phyloP scores from a whole-genome alignment of 2,888 invertebrate genomes.

The Pachymerium ferrugineum region DNA sequence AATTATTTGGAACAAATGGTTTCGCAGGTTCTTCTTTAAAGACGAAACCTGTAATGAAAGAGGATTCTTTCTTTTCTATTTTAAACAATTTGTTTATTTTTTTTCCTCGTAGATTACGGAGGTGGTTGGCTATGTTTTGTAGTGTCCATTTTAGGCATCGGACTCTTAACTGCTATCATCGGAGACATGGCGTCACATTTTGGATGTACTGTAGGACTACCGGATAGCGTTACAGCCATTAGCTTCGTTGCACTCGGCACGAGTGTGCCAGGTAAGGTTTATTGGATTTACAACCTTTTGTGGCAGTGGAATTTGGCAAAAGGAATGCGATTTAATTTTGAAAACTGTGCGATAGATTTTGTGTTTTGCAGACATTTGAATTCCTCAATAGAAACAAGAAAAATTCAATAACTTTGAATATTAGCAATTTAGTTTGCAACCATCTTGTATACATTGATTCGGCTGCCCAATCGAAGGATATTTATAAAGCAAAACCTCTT shows the following conservation, averaged over 20 bases:
- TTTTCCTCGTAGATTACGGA: constrained; percentile 64
- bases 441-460: too few species aligned
- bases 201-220: constrained; percentile 93
- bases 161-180: constrained; percentile 89
- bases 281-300: too few species aligned
- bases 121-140: constrained; percentile 94
- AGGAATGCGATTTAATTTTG: too few species aligned
- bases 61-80: background rate
- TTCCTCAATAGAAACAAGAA: too few species aligned
- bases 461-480: too few species aligned
- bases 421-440: too few species aligned
- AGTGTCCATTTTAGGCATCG: constrained; percentile 86
- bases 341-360: too few species aligned
- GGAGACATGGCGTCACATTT: constrained; percentile 97
- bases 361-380: too few species aligned
- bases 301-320: too few species aligned
- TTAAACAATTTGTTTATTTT: background rate
- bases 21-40: constrained; percentile 5
- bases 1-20: too few species aligned
- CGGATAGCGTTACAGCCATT: constrained; percentile 95
- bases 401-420: too few species aligned
- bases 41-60: background rate
- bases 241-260: constrained; percentile 97
- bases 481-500: too few species aligned
- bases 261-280: constrained; percentile 91